phyloP scores from a whole-genome alignment of 2,888 invertebrate species.

The Dinocampus coccinellae region DNA sequence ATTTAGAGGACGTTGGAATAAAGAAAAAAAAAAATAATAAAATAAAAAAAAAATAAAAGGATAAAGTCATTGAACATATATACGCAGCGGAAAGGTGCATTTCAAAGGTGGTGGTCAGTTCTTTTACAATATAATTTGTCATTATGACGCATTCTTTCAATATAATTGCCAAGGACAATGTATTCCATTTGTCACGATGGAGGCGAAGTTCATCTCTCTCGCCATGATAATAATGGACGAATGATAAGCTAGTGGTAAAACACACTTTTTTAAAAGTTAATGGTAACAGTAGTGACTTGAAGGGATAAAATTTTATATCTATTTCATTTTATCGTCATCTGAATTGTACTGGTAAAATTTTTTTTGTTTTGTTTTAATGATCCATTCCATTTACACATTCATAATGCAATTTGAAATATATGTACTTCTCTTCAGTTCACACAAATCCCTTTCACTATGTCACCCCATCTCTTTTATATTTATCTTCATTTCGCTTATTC shows the following conservation, averaged over 20 bases:
- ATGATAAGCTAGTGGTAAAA: not conserved
- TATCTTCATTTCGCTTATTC: not conserved
- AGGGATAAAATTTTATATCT: not conserved
- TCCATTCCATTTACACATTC: not conserved
- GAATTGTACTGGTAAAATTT: not conserved
- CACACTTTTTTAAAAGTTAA: not conserved
- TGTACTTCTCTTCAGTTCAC: not conserved
- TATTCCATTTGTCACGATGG: not conserved
- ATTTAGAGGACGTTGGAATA: too few relatives aligned
- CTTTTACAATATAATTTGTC: not conserved
- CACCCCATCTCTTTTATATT: not conserved
- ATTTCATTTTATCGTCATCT: not conserved
- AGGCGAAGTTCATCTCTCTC: not conserved
- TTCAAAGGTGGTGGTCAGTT: not conserved
- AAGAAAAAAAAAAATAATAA: too few relatives aligned
- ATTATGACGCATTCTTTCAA: not conserved
- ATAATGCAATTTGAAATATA: not conserved
- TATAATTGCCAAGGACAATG: not conserved
- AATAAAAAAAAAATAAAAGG: not conserved
- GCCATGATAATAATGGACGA: not conserved
- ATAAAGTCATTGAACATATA: not conserved
- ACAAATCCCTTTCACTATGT: conserved; percentile 30
- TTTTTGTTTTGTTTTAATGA: not conserved
- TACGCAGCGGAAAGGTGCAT: not conserved
- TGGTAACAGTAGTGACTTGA: not conserved